A percentile compares a stretch with the other conserved stretches of the same genome.
Evolutionary conservation across 2,888 invertebrate genomes (phyloP).

Genomic region (Athripsodes cinereus): DNA sequence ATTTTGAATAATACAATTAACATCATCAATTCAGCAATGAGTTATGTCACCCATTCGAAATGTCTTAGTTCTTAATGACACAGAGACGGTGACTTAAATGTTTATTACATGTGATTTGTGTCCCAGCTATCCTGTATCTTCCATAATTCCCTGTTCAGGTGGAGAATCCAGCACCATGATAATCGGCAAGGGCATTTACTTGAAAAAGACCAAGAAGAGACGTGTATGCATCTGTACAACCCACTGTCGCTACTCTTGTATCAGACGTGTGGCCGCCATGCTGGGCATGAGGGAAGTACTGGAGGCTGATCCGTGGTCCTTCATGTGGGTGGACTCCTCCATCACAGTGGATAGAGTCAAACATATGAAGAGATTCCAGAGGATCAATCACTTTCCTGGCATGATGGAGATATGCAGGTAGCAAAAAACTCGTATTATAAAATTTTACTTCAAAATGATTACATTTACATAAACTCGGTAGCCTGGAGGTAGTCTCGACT

Average conservation of each 20-base stretch:
- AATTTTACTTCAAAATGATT: too few species aligned
- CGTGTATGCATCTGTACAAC: constrained; percentile 33
- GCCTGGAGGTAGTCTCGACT: too few species aligned
- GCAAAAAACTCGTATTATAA: too few species aligned
- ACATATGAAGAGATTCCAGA: constrained; percentile 87
- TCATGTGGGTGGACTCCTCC: constrained; percentile 86
- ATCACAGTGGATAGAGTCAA: constrained; percentile 82
- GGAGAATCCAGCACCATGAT: background rate
- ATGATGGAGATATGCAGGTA: constrained; percentile 77
- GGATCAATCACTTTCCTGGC: constrained; percentile 90
- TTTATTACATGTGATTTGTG: too few species aligned
- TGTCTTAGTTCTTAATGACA: too few species aligned
- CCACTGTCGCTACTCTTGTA: constrained; percentile 69
- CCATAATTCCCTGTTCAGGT: too few species aligned
- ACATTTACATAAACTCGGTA: too few species aligned
- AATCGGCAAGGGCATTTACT: constrained; percentile 30
- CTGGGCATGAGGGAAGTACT: constrained; percentile 72
- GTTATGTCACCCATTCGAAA: too few species aligned
- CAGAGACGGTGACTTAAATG: too few species aligned
- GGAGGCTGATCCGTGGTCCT: constrained; percentile 80
- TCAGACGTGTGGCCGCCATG: constrained; percentile 61
- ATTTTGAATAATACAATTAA: too few species aligned
- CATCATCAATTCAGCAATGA: too few species aligned
- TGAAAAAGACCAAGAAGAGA: constrained; percentile 45
- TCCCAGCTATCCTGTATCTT: too few species aligned